phyloP scores from a whole-genome alignment of 2,797 vertebrate genomes.

The Moxostoma hubbsi region DNA sequence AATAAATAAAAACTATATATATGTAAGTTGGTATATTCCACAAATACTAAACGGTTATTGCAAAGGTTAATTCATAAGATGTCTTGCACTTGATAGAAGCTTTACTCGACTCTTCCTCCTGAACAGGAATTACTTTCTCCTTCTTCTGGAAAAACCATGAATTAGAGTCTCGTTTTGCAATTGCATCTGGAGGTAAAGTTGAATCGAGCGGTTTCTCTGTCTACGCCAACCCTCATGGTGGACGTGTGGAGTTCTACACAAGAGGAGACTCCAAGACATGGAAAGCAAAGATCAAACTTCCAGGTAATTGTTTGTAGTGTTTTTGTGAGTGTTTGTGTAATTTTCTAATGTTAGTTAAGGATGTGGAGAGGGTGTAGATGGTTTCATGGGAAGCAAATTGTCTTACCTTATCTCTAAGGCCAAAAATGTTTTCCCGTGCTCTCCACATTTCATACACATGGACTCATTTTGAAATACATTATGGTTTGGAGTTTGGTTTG shows the following conservation, averaged over 20 bases:
- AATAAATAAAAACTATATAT: no score
- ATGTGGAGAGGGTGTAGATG: constrained; percentile 14
- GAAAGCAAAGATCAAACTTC: constrained; percentile 86
- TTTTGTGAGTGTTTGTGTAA: background rate
- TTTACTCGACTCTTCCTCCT: background rate
- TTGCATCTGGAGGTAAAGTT: constrained; percentile 88
- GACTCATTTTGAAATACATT: constrained; percentile 48
- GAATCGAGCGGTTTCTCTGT: constrained; percentile 92
- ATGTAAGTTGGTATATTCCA: no score
- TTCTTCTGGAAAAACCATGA: constrained; percentile 97
- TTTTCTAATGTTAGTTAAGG: background rate
- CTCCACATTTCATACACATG: constrained; percentile 7
- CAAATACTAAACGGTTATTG: no score
- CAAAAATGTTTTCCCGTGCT: constrained; percentile 35
- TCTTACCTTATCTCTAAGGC: constrained; percentile 23
- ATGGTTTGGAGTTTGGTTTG: constrained; percentile 40
- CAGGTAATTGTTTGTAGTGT: constrained; percentile 75
- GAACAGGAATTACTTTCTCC: constrained; percentile 91
- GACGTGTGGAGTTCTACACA: constrained; percentile 90
- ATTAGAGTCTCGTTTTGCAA: constrained; percentile 73
- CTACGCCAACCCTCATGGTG: constrained; percentile 79
- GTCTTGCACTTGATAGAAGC: background rate
- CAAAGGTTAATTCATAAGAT: no score
- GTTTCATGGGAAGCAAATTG: background rate
- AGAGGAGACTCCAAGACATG: constrained; percentile 85